Evolutionary conservation across 2,797 vertebrate species (phyloP).

Genomic region (Lacerta agilis): DNA sequence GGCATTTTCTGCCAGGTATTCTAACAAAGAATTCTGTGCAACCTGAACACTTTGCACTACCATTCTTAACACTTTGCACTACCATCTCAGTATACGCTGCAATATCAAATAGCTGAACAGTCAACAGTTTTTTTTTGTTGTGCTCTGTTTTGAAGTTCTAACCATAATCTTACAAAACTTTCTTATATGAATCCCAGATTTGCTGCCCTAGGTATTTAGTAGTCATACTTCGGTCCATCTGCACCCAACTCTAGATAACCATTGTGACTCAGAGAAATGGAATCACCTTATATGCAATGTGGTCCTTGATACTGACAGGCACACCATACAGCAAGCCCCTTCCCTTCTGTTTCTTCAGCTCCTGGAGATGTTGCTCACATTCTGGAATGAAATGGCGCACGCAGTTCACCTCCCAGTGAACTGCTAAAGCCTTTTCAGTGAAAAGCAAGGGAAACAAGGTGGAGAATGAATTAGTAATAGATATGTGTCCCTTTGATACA

Average conservation of each 20-base stretch:
- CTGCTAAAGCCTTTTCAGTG: constrained; percentile 78
- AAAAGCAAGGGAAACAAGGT: accelerated
- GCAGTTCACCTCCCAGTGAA: constrained; percentile 82
- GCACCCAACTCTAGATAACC: neutral
- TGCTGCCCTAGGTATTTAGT: neutral
- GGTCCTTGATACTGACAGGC: constrained; percentile 89
- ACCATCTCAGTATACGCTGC: neutral
- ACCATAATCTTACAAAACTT: neutral
- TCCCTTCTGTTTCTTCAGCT: constrained; percentile 46
- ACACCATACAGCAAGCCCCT: constrained; percentile 86
- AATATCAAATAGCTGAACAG: neutral
- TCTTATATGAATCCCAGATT: neutral
- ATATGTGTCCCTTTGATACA: neutral
- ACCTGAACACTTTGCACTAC: too few species aligned
- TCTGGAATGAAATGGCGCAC: constrained; percentile 82
- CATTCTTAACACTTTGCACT: too few species aligned
- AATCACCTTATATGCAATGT: constrained; percentile 79
- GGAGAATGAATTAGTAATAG: neutral
- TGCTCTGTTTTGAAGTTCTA: neutral
- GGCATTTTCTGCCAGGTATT: neutral
- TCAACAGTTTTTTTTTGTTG: too few species aligned
- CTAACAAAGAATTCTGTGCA: neutral
- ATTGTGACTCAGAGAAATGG: neutral
- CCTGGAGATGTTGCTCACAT: constrained; percentile 80
- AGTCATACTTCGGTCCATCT: neutral